Evolutionary conservation across 1,140 invertebrate genomes (phyloP).

Genomic region (Ostrea denselamellosa): DNA sequence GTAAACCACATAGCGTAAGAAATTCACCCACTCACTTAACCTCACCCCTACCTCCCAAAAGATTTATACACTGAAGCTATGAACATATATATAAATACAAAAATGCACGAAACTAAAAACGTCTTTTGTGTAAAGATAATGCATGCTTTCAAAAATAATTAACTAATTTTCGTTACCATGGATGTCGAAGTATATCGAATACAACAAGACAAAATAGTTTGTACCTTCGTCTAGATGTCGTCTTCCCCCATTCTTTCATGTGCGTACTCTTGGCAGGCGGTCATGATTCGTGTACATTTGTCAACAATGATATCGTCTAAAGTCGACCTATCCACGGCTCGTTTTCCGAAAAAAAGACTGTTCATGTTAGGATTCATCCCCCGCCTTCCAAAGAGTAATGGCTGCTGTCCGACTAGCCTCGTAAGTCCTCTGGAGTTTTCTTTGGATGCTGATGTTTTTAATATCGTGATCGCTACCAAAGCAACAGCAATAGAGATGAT

Average conservation of each 20-base stretch:
- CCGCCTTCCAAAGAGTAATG: slow-evolving; percentile 64
- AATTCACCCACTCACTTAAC: too few species aligned
- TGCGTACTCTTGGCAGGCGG: slow-evolving; percentile 45
- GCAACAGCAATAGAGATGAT: slow-evolving; percentile 23
- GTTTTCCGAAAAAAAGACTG: slow-evolving; percentile 72
- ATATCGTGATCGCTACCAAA: slow-evolving; percentile 13
- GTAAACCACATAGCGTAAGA: too few species aligned
- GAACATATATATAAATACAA: too few species aligned
- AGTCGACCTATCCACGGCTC: slow-evolving; percentile 46
- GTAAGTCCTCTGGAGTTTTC: slow-evolving; percentile 49
- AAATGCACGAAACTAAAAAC: too few species aligned
- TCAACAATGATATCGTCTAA: slow-evolving; percentile 47
- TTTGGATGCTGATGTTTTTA: slow-evolving; percentile 33
- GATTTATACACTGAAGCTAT: too few species aligned
- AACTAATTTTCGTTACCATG: too few species aligned
- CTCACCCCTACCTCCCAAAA: too few species aligned
- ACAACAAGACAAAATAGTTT: too few species aligned
- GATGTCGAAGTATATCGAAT: too few species aligned
- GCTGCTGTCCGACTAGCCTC: slow-evolving; percentile 60
- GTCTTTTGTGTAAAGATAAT: too few species aligned
- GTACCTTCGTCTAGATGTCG: slow-evolving; percentile 20
- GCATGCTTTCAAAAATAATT: too few species aligned
- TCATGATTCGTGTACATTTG: slow-evolving; percentile 39
- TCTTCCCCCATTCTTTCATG: slow-evolving; percentile 7
- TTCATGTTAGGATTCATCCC: slow-evolving; percentile 71